Evolutionary conservation across 2,113 vertebrate species (phyloP).

Genomic region (Nesogale talazaci): DNA sequence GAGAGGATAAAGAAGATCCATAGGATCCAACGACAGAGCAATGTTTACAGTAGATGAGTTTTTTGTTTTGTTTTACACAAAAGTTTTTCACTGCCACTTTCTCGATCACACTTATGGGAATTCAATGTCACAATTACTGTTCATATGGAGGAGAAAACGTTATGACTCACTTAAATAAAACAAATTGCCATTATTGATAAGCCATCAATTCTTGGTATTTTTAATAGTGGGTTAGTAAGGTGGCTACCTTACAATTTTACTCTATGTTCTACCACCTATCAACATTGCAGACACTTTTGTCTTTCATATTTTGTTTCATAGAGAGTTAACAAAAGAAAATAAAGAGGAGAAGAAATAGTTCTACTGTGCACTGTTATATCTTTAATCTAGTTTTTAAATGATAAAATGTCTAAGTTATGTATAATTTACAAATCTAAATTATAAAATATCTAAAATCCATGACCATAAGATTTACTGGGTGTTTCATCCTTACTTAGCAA

Average conservation of each 20-base stretch:
- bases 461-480: not conserved
- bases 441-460: not conserved
- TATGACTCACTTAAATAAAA: constrained; percentile 34
- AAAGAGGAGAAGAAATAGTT: not conserved
- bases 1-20: not conserved
- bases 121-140: constrained; percentile 54
- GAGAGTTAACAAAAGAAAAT: not conserved
- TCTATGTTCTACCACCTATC: not conserved
- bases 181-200: not conserved
- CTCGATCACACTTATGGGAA: not conserved
- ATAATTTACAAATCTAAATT: not conserved
- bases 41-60: not conserved
- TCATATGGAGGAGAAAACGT: not conserved
- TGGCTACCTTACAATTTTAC: not conserved
- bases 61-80: not conserved
- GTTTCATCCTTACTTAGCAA: not conserved
- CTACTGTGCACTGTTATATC: not conserved
- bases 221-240: not conserved
- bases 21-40: not conserved
- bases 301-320: not conserved
- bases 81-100: constrained; percentile 1
- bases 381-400: no score
- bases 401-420: no score
- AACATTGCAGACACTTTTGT: constrained; percentile 5
- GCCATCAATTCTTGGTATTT: constrained; percentile 15